Conservation (phyloP, 2,888 invertebrate genomes). For the Apotomis turbidana region DNA sequence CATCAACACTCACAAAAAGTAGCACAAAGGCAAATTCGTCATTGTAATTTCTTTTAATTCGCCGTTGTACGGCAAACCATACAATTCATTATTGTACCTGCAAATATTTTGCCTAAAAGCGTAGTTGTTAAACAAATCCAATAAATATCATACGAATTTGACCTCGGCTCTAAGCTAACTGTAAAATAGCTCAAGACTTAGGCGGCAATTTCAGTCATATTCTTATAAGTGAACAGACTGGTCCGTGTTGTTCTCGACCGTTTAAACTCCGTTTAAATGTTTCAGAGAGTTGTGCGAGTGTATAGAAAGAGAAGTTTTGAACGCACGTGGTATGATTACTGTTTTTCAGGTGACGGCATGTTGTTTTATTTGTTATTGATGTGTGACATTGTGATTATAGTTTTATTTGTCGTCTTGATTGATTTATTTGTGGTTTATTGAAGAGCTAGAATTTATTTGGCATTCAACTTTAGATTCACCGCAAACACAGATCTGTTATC, state of each 20-base stretch:
- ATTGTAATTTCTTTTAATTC: too few relatives aligned
- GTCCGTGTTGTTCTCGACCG: constrained; percentile 44
- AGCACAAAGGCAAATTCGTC: too few relatives aligned
- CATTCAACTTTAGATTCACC: too few relatives aligned
- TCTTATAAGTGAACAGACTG: constrained; percentile 10
- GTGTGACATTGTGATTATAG: neutral
- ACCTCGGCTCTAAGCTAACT: constrained; percentile 20
- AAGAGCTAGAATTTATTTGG: neutral
- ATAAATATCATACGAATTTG: neutral
- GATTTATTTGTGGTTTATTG: neutral
- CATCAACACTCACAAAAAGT: too few relatives aligned
- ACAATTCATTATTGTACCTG: too few relatives aligned
- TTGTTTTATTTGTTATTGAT: neutral
- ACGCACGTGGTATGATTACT: constrained; percentile 56
- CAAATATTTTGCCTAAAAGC: neutral
- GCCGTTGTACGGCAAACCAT: too few relatives aligned
- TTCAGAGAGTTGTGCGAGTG: constrained; percentile 64
- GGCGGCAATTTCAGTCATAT: constrained; percentile 47
- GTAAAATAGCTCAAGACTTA: constrained; percentile 9
- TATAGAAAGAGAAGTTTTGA: constrained; percentile 66
- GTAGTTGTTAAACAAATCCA: constrained; percentile 6
- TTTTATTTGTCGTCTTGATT: neutral
- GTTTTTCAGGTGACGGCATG: constrained; percentile 59
- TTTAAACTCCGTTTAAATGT: constrained; percentile 65
- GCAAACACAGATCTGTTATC: too few relatives aligned